Percentiles rank a stretch among this genome's conserved stretches.
Evolutionary conservation across 2,113 vertebrate species (phyloP).

Genomic region (Dromiciops gliroides): DNA sequence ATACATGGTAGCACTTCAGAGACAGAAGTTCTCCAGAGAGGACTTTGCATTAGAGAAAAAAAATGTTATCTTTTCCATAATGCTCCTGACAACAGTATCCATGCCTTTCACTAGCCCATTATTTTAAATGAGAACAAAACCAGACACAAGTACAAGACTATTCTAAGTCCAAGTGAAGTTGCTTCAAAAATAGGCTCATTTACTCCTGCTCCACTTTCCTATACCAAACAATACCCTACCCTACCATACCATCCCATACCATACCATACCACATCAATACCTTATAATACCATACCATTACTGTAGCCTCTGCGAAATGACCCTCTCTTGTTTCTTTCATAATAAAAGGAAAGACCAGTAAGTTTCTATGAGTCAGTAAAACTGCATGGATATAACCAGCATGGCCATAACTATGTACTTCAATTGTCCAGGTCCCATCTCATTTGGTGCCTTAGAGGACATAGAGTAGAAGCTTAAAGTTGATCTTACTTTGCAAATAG

Average conservation of each 20-base stretch:
- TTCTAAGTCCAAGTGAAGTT: neutral
- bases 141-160: neutral
- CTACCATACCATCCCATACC: no score
- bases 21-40: slow-evolving; percentile 22
- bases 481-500: neutral
- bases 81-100: neutral
- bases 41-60: neutral
- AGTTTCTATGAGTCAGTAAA: neutral
- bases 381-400: no score
- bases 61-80: neutral
- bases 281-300: no score
- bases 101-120: neutral
- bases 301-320: neutral
- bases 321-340: neutral
- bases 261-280: no score
- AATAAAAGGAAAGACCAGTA: neutral
- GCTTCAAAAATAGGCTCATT: neutral
- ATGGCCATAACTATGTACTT: neutral
- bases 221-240: no score
- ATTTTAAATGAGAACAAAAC: slow-evolving; percentile 5
- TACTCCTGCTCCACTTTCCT: accelerated
- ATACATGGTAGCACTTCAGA: slow-evolving; percentile 2
- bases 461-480: neutral
- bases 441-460: neutral
- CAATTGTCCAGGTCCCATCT: neutral